A percentile compares a stretch with the other conserved stretches of the same genome.
These are phyloP conservation scores for Antheraea mylitta DNA, from an alignment of 1,140 invertebrate genomes.

Conservation along the genomic window DNA sequence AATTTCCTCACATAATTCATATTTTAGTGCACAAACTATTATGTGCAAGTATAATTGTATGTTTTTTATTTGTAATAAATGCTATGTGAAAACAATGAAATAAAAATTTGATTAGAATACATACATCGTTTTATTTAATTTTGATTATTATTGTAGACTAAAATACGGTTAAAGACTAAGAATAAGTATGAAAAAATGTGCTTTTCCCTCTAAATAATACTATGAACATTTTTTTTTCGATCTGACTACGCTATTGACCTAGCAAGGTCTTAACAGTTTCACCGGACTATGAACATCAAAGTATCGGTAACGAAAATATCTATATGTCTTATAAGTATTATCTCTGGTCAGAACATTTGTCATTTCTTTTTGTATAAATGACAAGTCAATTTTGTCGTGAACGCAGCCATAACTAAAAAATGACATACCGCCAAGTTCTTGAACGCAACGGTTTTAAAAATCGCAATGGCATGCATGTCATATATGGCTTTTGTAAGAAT, in stretches of 20 bases:
- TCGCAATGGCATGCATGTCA: slow-evolving; percentile 75
- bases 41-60: slow-evolving; percentile 1
- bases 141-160: too few relatives aligned
- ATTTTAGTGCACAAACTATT: slow-evolving; percentile 10
- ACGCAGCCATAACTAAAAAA: slow-evolving; percentile 38
- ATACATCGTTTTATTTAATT: not conserved
- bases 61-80: slow-evolving; percentile 6
- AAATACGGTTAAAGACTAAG: too few relatives aligned
- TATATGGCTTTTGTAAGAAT: slow-evolving; percentile 51
- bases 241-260: too few relatives aligned
- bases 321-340: too few relatives aligned
- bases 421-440: slow-evolving; percentile 44
- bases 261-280: too few relatives aligned
- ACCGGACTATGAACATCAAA: too few relatives aligned
- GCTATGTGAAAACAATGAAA: not conserved
- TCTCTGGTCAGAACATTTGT: too few relatives aligned
- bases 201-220: too few relatives aligned
- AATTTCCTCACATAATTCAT: slow-evolving; percentile 19
- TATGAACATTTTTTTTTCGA: too few relatives aligned
- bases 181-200: too few relatives aligned
- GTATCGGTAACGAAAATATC: too few relatives aligned
- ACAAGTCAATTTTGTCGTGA: slow-evolving; percentile 19
- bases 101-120: slow-evolving; percentile 1
- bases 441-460: slow-evolving; percentile 65
- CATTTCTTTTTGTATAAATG: too few relatives aligned